These are phyloP conservation scores for Triplophysa siluroides DNA, from an alignment of 2,113 vertebrate genomes.

Conservation along the genomic window DNA sequence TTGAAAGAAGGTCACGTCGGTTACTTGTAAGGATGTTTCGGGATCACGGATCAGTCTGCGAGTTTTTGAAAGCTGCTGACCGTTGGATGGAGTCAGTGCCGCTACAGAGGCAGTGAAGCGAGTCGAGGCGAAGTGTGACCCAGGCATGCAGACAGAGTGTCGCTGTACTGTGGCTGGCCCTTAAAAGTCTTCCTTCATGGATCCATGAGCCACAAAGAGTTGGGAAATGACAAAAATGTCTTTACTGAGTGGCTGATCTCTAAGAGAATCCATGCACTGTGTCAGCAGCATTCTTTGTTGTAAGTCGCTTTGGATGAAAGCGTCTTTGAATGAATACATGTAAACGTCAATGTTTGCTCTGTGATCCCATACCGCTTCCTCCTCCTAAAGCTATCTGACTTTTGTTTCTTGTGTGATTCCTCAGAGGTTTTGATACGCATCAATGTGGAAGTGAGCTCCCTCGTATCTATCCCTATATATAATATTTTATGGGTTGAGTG, in stretches of 20 bases:
- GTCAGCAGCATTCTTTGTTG: neutral
- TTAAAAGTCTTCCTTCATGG: conserved; percentile 54
- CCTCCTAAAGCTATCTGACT: conserved; percentile 17
- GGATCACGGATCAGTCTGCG: conserved; percentile 3
- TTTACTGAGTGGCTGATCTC: conserved; percentile 21
- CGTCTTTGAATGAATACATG: neutral
- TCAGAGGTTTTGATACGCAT: conserved; percentile 26
- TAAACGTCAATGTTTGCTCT: conserved; percentile 32
- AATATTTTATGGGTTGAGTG: neutral
- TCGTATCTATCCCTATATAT: conserved; percentile 1
- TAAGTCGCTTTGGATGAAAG: neutral
- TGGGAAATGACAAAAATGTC: conserved; percentile 45
- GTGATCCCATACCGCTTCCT: conserved; percentile 28
- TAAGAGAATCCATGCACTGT: conserved; percentile 10
- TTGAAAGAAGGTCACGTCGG: conserved; percentile 18
- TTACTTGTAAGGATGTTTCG: conserved; percentile 30
- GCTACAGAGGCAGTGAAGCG: conserved; percentile 35
- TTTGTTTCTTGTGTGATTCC: conserved; percentile 11
- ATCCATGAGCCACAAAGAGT: conserved; percentile 50
- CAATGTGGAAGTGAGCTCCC: conserved; percentile 41
- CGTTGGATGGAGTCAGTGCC: conserved; percentile 3
- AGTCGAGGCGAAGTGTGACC: conserved; percentile 21
- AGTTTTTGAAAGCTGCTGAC: conserved; percentile 9
- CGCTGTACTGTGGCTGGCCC: conserved; percentile 5
- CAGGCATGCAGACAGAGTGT: conserved; percentile 5